A percentile compares a stretch with the other conserved stretches of the same genome.
These are phyloP conservation scores for Matsumurasca onukii DNA, from an alignment of 1,140 invertebrate species.

Conservation along the genomic window DNA sequence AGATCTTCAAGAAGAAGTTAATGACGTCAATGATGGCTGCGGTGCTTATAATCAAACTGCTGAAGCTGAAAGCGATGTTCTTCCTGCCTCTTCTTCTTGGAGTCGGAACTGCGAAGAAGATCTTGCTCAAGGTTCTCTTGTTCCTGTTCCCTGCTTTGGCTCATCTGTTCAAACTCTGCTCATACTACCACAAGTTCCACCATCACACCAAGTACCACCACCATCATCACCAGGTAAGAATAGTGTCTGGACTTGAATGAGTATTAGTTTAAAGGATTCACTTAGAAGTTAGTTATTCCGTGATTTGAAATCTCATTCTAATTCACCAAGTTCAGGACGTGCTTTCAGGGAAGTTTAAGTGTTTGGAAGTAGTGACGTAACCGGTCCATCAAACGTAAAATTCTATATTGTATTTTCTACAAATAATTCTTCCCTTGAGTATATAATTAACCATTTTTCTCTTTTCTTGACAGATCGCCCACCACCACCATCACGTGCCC, in stretches of 20 bases:
- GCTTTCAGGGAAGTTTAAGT: too few species aligned
- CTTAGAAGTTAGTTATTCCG: too few species aligned
- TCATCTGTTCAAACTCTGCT: conserved; percentile 80
- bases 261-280: conserved; percentile 9
- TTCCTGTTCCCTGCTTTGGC: conserved; percentile 79
- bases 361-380: too few species aligned
- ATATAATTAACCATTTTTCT: too few species aligned
- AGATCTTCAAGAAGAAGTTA: conserved; percentile 72
- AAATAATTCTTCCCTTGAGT: too few species aligned
- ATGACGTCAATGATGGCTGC: conserved; percentile 70
- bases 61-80: conserved; percentile 51
- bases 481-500: conserved; percentile 57
- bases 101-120: conserved; percentile 75
- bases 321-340: too few species aligned
- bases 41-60: conserved; percentile 73
- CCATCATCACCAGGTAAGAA: conserved; percentile 68
- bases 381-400: too few species aligned
- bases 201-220: conserved; percentile 77
- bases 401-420: too few species aligned
- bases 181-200: conserved; percentile 72
- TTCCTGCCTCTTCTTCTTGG: conserved; percentile 51
- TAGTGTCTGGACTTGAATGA: conserved; percentile 32
- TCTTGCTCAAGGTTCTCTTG: conserved; percentile 74
- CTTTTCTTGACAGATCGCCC: conserved; percentile 54
- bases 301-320: too few species aligned